Percentiles rank a stretch among this genome's conserved stretches.
phyloP scores from a whole-genome alignment of 2,797 vertebrate genomes.

The Streptopelia turtur region DNA sequence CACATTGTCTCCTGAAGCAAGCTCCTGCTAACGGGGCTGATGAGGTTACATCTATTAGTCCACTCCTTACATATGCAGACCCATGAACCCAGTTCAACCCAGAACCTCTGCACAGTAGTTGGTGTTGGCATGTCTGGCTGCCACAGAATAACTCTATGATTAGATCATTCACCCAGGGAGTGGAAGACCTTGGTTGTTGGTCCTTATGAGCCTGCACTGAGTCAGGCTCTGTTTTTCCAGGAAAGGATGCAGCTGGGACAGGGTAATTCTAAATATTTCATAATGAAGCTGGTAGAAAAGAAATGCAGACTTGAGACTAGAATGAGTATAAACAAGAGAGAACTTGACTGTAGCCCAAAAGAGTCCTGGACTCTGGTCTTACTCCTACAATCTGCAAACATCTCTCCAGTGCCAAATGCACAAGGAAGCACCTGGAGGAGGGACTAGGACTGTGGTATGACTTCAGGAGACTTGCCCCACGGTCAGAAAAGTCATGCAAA shows the following conservation, averaged over 20 bases:
- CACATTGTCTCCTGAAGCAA: neutral
- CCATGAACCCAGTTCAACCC: neutral
- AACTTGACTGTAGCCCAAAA: neutral
- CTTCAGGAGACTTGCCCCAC: neutral
- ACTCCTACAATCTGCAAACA: neutral
- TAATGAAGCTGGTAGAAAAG: conserved; percentile 9
- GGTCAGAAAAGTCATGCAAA: neutral
- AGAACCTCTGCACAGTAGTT: conserved; percentile 25
- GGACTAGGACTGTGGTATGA: neutral
- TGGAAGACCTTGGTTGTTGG: conserved; percentile 44
- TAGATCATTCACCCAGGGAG: conserved; percentile 58
- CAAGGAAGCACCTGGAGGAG: neutral
- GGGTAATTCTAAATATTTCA: conserved; percentile 33
- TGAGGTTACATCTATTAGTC: neutral
- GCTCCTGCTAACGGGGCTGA: neutral
- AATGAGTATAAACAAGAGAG: conserved; percentile 25
- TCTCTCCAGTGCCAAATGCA: neutral
- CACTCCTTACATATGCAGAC: conserved; percentile 12
- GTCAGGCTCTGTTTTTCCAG: conserved; percentile 21
- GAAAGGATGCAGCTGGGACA: conserved; percentile 49
- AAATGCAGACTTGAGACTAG: neutral
- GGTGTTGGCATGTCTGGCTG: conserved; percentile 41
- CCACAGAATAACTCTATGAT: neutral
- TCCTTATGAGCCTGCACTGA: conserved; percentile 36
- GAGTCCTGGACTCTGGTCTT: neutral